These are phyloP conservation scores for Mesembrinibis cayennensis DNA, from an alignment of 2,113 vertebrate genomes.

Conservation along the genomic window DNA sequence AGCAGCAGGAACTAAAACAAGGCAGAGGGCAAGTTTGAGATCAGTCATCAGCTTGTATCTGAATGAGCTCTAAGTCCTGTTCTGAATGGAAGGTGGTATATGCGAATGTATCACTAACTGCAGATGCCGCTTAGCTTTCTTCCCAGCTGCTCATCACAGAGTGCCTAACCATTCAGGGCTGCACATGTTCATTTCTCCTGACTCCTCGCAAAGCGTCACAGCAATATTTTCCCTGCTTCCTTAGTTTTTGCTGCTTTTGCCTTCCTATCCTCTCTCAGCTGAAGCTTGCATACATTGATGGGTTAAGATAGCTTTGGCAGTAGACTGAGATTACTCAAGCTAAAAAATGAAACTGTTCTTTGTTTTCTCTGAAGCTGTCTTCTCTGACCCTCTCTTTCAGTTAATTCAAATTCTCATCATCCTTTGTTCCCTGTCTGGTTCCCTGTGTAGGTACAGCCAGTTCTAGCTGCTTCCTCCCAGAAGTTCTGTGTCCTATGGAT, in stretches of 20 bases:
- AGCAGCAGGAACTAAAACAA: not conserved
- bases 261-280: not conserved
- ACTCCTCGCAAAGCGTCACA: not conserved
- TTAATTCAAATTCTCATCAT: not conserved
- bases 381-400: not conserved
- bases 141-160: slow-evolving; percentile 8
- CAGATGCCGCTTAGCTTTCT: not conserved
- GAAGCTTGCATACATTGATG: not conserved
- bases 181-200: not conserved
- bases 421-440: not conserved
- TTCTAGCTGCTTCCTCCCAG: not conserved
- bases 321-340: not conserved
- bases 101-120: not conserved
- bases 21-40: not conserved
- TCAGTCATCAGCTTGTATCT: not conserved
- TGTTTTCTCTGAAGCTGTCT: not conserved
- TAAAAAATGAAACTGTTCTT: not conserved
- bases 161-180: not conserved
- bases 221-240: not conserved
- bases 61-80: not conserved
- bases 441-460: not conserved
- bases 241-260: not conserved
- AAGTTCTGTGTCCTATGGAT: not conserved
- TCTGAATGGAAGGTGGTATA: not conserved
- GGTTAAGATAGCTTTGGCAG: not conserved